Evolutionary conservation across 2,888 invertebrate genomes (phyloP).

Genomic region (Ophion ventricosus): DNA sequence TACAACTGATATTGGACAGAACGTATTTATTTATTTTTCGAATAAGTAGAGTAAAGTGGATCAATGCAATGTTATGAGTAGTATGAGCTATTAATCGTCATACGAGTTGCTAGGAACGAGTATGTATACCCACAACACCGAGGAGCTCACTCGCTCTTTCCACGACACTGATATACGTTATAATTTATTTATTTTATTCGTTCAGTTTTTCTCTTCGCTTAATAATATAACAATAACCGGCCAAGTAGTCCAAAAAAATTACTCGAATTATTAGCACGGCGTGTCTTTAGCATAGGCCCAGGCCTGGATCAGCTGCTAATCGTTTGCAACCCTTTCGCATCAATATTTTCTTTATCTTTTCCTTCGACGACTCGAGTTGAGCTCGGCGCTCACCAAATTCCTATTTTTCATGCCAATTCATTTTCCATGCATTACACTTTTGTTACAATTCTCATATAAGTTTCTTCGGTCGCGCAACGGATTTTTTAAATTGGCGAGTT

Average conservation of each 20-base stretch:
- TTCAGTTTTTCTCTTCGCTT: conserved; percentile 38
- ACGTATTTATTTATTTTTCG: conserved; percentile 82
- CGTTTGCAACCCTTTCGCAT: conserved; percentile 39
- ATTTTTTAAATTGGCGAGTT: conserved; percentile 20
- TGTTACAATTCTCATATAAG: background rate
- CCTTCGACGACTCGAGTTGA: conserved; percentile 39
- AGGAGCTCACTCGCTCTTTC: conserved; percentile 81
- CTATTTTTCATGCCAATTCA: background rate
- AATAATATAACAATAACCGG: conserved; percentile 56
- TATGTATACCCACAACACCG: conserved; percentile 83
- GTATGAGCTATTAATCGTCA: conserved; percentile 82
- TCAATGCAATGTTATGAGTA: conserved; percentile 83
- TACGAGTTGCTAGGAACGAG: conserved; percentile 83
- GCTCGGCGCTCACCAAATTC: background rate
- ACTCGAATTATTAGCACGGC: conserved; percentile 67
- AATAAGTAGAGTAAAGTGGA: conserved; percentile 82
- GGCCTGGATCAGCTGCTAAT: conserved; percentile 60
- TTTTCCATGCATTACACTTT: background rate
- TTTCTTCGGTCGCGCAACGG: background rate
- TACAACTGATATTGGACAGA: conserved; percentile 80
- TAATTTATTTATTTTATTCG: conserved; percentile 66
- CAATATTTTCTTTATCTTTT: conserved; percentile 40
- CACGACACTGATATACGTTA: conserved; percentile 83
- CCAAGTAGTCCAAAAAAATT: conserved; percentile 58
- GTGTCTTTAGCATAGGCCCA: conserved; percentile 72